Evolutionary conservation across 92 coral and sea anemone genomes (phyloP), one percentile per base, ranked within the genome.

Genomic region (Hydrozoanthus gracilis): DNA sequence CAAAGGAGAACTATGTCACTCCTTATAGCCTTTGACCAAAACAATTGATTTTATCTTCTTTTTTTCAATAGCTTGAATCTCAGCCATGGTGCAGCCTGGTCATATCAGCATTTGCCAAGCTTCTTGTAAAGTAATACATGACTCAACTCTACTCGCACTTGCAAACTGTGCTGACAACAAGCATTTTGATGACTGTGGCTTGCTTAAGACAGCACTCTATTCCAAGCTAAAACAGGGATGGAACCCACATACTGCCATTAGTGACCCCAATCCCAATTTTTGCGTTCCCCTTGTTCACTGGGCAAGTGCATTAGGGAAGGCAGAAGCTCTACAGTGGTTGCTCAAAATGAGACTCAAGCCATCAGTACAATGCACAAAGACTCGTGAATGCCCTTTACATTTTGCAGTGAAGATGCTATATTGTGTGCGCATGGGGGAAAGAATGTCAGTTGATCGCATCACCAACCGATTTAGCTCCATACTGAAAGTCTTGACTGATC

Each of bases 101-200:
- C 85, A 80, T 5, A 80, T 80, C 52, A 70, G 47, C 1, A 58
- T 80, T 46, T 80, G 85, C 13, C 64, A 73, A 49, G 85, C 49
- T 3, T 13, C 44, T 65, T 80, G 85, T 61, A 80, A 47, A 13
- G 35, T 65, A 46, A 52, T 74, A 44, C 85, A 80, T 65, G 69
- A 80, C 66, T 80, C 85, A 80, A 80, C 74, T 5, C 85, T 80
- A 64, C 85, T 80, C 27, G 85, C 85, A 18, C 72, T 80, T 16
- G 45, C 20, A 16, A 80, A 62, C 73, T 80, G 85, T 65, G 62
- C 74, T 20, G 85, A 80, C 73, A 80, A 65, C 85, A 64, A 80
- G 10, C 74, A 80, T 48, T 80, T 80, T 64, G 85, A 80, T 11
- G 85, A 80, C 46, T 80, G 85, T 80, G 85, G 85, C 50, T 35